These are phyloP conservation scores for Empis stercorea DNA, from an alignment of 2,888 invertebrate genomes.

Conservation along the genomic window DNA sequence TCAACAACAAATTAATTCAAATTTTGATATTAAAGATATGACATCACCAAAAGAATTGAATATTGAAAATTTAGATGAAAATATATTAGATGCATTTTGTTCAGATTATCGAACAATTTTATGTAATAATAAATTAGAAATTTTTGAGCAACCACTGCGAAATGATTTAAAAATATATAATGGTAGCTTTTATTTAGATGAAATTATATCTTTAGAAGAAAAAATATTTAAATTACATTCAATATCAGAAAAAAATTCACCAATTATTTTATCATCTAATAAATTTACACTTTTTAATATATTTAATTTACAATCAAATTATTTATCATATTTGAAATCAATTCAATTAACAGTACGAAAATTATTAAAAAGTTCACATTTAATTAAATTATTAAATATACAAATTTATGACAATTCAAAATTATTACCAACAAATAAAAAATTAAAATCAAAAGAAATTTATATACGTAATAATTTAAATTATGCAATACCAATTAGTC, in stretches of 20 bases:
- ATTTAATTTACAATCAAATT: constrained; percentile 11
- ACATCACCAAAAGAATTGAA: constrained; percentile 50
- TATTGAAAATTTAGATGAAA: constrained; percentile 21
- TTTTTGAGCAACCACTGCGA: constrained; percentile 3
- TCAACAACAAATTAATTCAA: constrained; percentile 53
- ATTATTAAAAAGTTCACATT: constrained; percentile 4
- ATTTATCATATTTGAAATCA: constrained; percentile 39
- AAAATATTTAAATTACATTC: background rate
- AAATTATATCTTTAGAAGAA: background rate
- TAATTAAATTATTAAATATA: constrained; percentile 3
- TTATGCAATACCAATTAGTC: constrained; percentile 34
- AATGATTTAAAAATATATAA: too few relatives aligned
- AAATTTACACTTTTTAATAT: constrained; percentile 28
- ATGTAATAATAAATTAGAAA: constrained; percentile 15
- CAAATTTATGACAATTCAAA: constrained; percentile 2
- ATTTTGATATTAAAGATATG: constrained; percentile 44
- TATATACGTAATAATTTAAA: background rate
- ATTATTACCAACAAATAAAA: too few relatives aligned
- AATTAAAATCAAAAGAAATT: background rate
- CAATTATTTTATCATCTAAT: constrained; percentile 14
- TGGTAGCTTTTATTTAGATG: background rate
- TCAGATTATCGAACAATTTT: constrained; percentile 32
- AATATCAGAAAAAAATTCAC: constrained; percentile 2
- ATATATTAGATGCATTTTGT: constrained; percentile 36
- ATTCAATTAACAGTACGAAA: constrained; percentile 41